Base-by-base conservation (phyloP, 2,797 vertebrate genomes). In the Borostomias antarcticus region DNA sequence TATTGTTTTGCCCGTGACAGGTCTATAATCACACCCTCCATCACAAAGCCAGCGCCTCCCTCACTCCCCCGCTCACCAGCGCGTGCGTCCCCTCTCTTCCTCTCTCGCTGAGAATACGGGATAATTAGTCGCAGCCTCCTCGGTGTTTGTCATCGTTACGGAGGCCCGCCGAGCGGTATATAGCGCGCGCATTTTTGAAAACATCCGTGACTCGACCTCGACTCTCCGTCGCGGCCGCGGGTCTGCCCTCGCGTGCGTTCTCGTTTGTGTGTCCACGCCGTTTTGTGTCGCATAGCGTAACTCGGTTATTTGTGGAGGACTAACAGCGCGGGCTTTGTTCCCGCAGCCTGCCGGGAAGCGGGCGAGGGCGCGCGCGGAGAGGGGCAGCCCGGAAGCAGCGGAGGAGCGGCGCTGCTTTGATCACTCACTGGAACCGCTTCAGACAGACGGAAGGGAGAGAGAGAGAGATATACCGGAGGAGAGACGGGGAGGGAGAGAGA, bases 241-340 rank as follows among this genome's bases (percentile, higher is more conserved):
- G n/a, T n/a, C n/a, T n/a, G 58, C 8, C 35, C 17, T 25, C 13
- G 58, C 8, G 51, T 35, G 56, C 35, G 56, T 58, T 13, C 8
- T 6, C 8, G 1, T 6, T 9, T 1, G 5, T 11, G 33, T 10
- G 13, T n/a, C n/a, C n/a, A n/a, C n/a, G n/a, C n/a, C n/a, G n/a
- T n/a, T n/a, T n/a, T 6, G 66, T 67, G 54, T 66, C 76, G 76
- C 75, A 62, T 62, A 75, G 69, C 70, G 73, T 70, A 73, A 79
- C 74, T 80, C 80, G 85, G 82, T 87, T 90, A 88, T 88, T 90
- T 88, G 85, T 79, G 81, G 86, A 81, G 86, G 84, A 86, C 75
- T 79, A n/a, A 87, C 88, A 86, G 83, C 85, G 81, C 76, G 69
- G 76, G 75, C 81, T 89, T 89, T 89, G 86, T 89, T 87, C 88